phyloP scores from a whole-genome alignment of 1,140 invertebrate species.

The Chymomyza costata region DNA sequence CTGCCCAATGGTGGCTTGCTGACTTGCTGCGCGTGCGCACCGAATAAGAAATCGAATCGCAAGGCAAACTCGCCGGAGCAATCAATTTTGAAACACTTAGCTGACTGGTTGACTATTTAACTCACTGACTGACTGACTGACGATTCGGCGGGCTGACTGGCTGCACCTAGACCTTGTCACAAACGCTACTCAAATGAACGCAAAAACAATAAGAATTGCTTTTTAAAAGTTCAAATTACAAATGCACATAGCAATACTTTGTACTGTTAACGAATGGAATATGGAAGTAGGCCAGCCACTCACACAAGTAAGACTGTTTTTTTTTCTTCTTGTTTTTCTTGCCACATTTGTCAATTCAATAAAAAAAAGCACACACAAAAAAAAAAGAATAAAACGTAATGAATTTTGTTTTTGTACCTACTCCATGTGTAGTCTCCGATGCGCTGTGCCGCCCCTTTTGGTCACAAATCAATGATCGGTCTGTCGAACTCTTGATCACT shows the following conservation, averaged over 20 bases:
- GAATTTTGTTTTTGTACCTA: no score
- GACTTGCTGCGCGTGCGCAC: no score
- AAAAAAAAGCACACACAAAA: no score
- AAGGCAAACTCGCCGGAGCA: no score
- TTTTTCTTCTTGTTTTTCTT: slow-evolving; percentile 23
- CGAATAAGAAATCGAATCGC: no score
- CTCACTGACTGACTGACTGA: neutral
- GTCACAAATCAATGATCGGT: slow-evolving; percentile 28
- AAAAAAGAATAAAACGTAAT: slow-evolving; percentile 64
- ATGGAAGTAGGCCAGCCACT: slow-evolving; percentile 55
- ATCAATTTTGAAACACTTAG: no score
- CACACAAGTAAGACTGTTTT: neutral
- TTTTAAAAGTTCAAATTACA: slow-evolving; percentile 30
- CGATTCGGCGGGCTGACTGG: neutral
- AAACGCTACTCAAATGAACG: slow-evolving; percentile 34
- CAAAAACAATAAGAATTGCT: slow-evolving; percentile 55
- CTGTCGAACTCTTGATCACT: slow-evolving; percentile 35
- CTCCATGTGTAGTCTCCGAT: slow-evolving; percentile 16
- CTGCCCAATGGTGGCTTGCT: no score
- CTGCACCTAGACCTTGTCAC: neutral
- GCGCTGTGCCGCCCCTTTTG: slow-evolving; percentile 40
- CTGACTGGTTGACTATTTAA: neutral
- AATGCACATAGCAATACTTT: slow-evolving; percentile 21
- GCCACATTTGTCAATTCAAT: slow-evolving; percentile 67
- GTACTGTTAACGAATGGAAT: slow-evolving; percentile 42